Percentiles rank a stretch among this genome's conserved stretches.
Conservation (phyloP, 2,113 vertebrate genomes). For the Antechinus flavipes region DNA sequence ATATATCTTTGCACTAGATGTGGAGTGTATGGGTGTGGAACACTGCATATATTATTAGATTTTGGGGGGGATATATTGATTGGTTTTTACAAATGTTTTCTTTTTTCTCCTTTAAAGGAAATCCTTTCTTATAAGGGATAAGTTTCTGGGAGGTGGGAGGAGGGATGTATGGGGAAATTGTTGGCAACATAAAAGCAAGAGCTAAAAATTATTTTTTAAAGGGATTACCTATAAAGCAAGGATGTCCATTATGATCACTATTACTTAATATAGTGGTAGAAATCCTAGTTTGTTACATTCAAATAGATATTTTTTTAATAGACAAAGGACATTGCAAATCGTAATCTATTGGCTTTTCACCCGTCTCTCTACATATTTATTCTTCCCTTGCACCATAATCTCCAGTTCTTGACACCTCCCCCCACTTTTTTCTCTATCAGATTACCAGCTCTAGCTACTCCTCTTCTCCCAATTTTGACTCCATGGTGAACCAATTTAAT, state of each 20-base stretch:
- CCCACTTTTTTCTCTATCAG: too few relatives aligned
- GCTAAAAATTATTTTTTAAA: not conserved
- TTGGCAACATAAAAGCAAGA: not conserved
- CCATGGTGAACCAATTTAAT: not conserved
- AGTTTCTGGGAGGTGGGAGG: not conserved
- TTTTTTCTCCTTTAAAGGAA: not conserved
- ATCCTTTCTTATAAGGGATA: not conserved
- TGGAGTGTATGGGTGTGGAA: not conserved
- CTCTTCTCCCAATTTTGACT: too few relatives aligned
- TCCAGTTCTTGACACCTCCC: not conserved
- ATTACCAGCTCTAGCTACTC: too few relatives aligned
- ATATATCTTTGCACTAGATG: not conserved
- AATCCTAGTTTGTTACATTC: not conserved
- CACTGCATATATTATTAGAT: not conserved
- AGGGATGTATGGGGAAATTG: not conserved
- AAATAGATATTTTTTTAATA: not conserved
- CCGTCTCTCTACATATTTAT: not conserved
- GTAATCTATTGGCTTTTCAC: not conserved
- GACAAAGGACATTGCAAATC: not conserved
- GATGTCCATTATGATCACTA: not conserved
- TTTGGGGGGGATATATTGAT: not conserved
- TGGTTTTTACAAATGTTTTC: too few relatives aligned
- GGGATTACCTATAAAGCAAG: not conserved
- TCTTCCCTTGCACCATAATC: not conserved
- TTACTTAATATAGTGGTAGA: not conserved